Evolutionary conservation across 2,888 invertebrate species (phyloP).

Genomic region (Parnassius smintheus): DNA sequence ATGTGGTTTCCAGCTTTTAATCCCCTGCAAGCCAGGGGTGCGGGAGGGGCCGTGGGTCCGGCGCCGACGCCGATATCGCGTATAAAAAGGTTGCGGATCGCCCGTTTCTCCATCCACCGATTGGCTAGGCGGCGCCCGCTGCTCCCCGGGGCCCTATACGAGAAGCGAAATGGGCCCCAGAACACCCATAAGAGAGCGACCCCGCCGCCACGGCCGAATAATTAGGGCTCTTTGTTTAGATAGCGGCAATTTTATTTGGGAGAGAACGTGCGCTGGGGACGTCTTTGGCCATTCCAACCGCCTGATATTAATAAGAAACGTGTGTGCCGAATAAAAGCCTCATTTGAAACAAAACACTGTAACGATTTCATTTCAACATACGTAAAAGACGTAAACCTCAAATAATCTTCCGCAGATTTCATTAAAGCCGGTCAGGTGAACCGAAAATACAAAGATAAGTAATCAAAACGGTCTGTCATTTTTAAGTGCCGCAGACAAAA

Average conservation of each 20-base stretch:
- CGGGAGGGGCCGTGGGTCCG: constrained; percentile 41
- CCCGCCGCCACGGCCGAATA: constrained; percentile 84
- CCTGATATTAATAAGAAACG: constrained; percentile 80
- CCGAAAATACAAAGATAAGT: constrained; percentile 27
- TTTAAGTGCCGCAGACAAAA: constrained; percentile 55
- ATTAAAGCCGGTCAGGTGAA: constrained; percentile 7
- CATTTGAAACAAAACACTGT: constrained; percentile 42
- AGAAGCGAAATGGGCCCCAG: constrained; percentile 85
- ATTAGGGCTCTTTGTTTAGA: constrained; percentile 84
- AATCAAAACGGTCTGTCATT: constrained; percentile 24
- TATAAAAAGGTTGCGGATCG: constrained; percentile 81
- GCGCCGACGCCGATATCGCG: constrained; percentile 74
- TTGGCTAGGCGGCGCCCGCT: constrained; percentile 84
- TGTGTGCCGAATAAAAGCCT: constrained; percentile 59
- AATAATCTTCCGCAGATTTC: constrained; percentile 13
- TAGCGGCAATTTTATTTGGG: constrained; percentile 83
- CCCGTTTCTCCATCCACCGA: constrained; percentile 79
- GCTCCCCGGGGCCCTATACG: constrained; percentile 83
- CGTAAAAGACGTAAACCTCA: constrained; percentile 20
- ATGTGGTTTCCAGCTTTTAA: constrained; percentile 70
- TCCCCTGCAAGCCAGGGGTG: constrained; percentile 39
- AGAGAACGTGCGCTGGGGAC: constrained; percentile 78
- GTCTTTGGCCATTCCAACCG: constrained; percentile 77
- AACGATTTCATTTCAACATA: constrained; percentile 46
- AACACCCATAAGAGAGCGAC: constrained; percentile 86